A percentile compares a stretch with the other conserved stretches of the same genome.
Conservation (phyloP, 2,113 vertebrate genomes). For the Xenopus tropicalis region DNA sequence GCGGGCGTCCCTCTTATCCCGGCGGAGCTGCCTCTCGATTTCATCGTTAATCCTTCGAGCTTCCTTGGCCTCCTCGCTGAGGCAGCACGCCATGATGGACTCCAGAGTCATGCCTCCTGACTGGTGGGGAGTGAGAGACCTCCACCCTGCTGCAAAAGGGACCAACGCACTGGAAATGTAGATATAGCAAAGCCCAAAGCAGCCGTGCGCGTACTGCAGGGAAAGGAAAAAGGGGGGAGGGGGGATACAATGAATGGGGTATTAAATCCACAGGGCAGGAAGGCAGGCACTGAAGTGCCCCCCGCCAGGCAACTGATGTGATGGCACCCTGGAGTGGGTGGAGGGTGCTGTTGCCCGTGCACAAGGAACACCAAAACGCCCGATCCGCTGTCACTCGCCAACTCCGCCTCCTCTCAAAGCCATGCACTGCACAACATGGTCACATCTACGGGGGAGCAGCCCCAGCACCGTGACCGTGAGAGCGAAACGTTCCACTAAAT, state of each 20-base stretch:
- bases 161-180: slow-evolving; percentile 24
- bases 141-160: slow-evolving; percentile 50
- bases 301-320: slow-evolving; percentile 23
- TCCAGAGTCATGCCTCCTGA: slow-evolving; percentile 78
- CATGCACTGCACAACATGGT: slow-evolving; percentile 50
- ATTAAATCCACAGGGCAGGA: background rate
- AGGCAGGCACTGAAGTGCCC: slow-evolving; percentile 11
- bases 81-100: slow-evolving; percentile 85
- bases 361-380: slow-evolving; percentile 37
- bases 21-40: slow-evolving; percentile 76
- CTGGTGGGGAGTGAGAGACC: slow-evolving; percentile 49
- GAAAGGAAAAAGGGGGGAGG: background rate
- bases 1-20: slow-evolving; percentile 75
- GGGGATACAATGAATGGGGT: too few relatives aligned
- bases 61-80: slow-evolving; percentile 80
- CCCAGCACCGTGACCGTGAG: background rate
- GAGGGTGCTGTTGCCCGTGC: slow-evolving; percentile 19
- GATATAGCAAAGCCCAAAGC: background rate
- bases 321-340: slow-evolving; percentile 26
- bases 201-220: background rate
- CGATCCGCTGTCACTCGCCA: slow-evolving; percentile 45
- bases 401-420: slow-evolving; percentile 52
- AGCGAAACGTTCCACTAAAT: too few relatives aligned
- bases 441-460: slow-evolving; percentile 43
- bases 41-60: slow-evolving; percentile 76